Evolutionary conservation across 2,888 invertebrate species (phyloP), one percentile per base, ranked within the genome.

Genomic region (Drosophila peninsularis): DNA sequence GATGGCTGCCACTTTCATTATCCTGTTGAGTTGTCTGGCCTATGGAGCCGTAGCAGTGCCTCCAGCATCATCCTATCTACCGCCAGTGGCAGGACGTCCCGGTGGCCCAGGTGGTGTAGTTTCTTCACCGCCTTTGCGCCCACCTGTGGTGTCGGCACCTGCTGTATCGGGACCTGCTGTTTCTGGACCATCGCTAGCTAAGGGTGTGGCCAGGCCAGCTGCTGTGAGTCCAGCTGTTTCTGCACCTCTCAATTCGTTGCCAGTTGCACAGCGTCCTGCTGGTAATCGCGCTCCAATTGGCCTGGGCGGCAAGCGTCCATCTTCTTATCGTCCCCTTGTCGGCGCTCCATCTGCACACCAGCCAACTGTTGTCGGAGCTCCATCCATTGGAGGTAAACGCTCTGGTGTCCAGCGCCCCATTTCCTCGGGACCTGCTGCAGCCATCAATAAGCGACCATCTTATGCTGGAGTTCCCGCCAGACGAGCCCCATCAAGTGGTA

Each of bases 1-100:
- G 37, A 52, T 52, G 52, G 36, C 37, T 7, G 52, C 24, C 14
- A 52, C 52, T 37, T 52, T 37, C 13, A 27, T 37, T n/a, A 52
- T 52, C 52, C 52, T 52, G n/a, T 17, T 52, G 36, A 24, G 24
- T 17, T 52, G 52, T 4, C 37, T 52, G 24, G 52, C 27, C 6
- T 52, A 27, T 6, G 37, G 52, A 4, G 24, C 24, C 4, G 7
- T 34, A 11, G 52, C 52, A 9, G 17, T 13, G 11, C 19, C 19
- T 7, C 7, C 19, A 32, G 3, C 32, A 13, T 24, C 44, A 14
- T 44, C 44, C 44, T 14, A 44, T 4, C 14, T 45, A 7, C 14
- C n/a, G 2, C 19, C 44, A 3, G 36, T 17, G 11, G 36, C 6
- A 32, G 47, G n/a, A 9, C 37, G 49, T 5, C 19, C 58, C 1